Evolutionary conservation across 2,113 vertebrate species (phyloP), one percentile per base, ranked within the genome.

Genomic region (Polypterus senegalus): DNA sequence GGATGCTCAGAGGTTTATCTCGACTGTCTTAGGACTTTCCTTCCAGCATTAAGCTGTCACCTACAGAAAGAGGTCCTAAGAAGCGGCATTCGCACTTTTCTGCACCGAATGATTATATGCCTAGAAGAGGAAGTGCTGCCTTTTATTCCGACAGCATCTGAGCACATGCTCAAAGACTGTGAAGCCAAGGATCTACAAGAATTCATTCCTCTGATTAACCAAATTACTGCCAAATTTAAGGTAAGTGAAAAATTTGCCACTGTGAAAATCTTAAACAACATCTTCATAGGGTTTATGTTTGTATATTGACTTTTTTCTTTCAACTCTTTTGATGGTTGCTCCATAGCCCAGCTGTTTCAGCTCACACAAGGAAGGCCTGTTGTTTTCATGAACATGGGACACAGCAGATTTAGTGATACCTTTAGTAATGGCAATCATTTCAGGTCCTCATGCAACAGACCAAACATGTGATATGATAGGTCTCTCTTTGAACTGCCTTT

Each of bases 61-160:
- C 76, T 98, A 61, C 94, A 97, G 80, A 88, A 92, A 63, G 90
- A 92, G 63, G 65, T 81, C 61, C 83, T 98, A 70, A 84, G 95
- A 69, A 86, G 94, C 70, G 89, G 92, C 0, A 93, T 98, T 3
- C 92, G 95, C 53, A 97, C 96, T 69, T 98, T 98, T 76, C 90
- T 99, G 70, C 96, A 99, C 70, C 87, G 96, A 5, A 98, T 99
- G 96, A 96, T 99, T 81, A 97, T 99, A 83, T 99, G 96, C 64
- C 74, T 99, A 8, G 96, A 99, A 78, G 96, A 97, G 11, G 94
- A 98, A 79, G 94, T 99, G 68, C 90, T 99, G 76, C 96, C 96
- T 0, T 99, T 94, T 70, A 83, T 99, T 71, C 96, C 96, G 43
- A 87, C 89, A 3, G 96, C 96, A 63, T 96, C 93, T 0, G 90